phyloP scores from a whole-genome alignment of 2,797 vertebrate species.

The Alectoris magna region DNA sequence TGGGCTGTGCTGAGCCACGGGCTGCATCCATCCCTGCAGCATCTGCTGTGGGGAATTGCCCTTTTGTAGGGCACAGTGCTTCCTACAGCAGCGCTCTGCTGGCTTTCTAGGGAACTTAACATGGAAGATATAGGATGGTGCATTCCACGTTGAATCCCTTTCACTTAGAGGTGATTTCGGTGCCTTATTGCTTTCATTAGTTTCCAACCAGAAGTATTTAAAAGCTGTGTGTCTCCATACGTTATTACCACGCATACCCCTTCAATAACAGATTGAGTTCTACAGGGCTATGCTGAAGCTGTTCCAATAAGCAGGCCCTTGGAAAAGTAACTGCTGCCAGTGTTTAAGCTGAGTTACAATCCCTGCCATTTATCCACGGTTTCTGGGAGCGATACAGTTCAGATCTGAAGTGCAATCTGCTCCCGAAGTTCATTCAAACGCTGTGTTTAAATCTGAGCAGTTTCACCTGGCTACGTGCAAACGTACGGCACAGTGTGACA shows the following conservation, averaged over 20 bases:
- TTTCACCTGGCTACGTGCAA: constrained; percentile 68
- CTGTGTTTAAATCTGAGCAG: constrained; percentile 32
- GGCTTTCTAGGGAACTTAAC: neutral
- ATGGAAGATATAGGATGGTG: neutral
- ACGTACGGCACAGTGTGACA: constrained; percentile 76
- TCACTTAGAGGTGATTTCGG: neutral
- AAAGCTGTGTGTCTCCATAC: neutral
- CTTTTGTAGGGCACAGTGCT: fast-evolving
- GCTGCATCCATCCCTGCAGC: fast-evolving
- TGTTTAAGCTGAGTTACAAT: neutral
- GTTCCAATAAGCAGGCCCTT: neutral
- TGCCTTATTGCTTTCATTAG: neutral
- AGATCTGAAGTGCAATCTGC: neutral
- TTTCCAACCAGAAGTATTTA: neutral
- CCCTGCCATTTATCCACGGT: neutral
- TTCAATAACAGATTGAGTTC: neutral
- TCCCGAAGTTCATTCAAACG: neutral
- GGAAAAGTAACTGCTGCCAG: neutral
- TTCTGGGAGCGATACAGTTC: neutral
- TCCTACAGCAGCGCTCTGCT: neutral
- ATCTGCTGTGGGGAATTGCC: fast-evolving
- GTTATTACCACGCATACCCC: neutral
- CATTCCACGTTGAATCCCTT: neutral
- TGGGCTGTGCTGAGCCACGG: fast-evolving
- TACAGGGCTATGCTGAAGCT: no score